Conservation (phyloP, 2,113 vertebrate species). For the Atherinomorus stipes region DNA sequence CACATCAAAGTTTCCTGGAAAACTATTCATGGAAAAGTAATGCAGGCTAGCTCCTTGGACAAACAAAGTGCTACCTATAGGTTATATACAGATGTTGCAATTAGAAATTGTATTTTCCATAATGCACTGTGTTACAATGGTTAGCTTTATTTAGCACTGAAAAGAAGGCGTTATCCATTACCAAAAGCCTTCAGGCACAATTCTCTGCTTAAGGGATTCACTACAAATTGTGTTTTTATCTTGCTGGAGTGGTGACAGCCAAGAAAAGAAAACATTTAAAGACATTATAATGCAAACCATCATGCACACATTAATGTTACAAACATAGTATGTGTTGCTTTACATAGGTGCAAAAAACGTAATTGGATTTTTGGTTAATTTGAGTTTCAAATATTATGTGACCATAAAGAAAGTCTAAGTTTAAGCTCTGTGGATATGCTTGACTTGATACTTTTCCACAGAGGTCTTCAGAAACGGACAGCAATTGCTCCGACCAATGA, state of each 20-base stretch:
- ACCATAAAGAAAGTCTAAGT: constrained; percentile 47
- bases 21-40: constrained; percentile 66
- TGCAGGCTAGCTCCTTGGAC: constrained; percentile 55
- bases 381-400: constrained; percentile 56
- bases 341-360: not conserved
- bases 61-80: constrained; percentile 58
- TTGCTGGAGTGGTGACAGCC: constrained; percentile 44
- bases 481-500: constrained; percentile 74
- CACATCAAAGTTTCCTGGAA: constrained; percentile 64
- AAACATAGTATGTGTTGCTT: not conserved
- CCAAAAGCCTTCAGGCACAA: constrained; percentile 65
- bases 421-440: constrained; percentile 68
- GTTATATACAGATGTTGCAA: constrained; percentile 73
- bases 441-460: constrained; percentile 76
- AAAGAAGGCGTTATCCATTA: constrained; percentile 67
- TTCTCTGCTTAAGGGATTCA: constrained; percentile 65
- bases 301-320: constrained; percentile 24
- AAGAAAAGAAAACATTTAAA: constrained; percentile 57
- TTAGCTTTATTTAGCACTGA: constrained; percentile 74
- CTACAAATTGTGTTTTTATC: constrained; percentile 70
- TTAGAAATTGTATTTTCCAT: constrained; percentile 79
- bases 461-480: constrained; percentile 73
- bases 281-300: constrained; percentile 46
- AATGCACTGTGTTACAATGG: constrained; percentile 63
- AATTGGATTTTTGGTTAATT: constrained; percentile 37